Conservation (phyloP, 2,797 vertebrate species). For the Phrynocephalus forsythii region DNA sequence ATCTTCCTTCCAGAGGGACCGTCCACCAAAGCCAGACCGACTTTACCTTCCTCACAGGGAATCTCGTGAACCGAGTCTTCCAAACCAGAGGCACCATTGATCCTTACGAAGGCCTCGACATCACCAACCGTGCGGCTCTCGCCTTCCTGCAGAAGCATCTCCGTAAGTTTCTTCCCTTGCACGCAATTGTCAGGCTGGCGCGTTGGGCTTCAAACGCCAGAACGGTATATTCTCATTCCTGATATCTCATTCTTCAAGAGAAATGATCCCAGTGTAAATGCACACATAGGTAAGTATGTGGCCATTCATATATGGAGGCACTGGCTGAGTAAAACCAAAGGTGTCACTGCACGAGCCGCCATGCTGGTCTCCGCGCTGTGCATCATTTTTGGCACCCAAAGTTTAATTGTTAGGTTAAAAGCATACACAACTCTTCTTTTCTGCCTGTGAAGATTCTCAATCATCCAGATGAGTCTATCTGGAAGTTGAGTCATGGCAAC, state of each 20-base stretch:
- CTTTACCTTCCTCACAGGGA: conserved; percentile 73
- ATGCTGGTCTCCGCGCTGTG: neutral
- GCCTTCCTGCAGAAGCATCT: conserved; percentile 82
- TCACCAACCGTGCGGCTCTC: conserved; percentile 70
- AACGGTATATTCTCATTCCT: neutral
- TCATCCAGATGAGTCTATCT: too few relatives aligned
- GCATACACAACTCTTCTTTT: too few relatives aligned
- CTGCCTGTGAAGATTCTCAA: too few relatives aligned
- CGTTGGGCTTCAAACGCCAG: neutral
- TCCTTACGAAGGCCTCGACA: conserved; percentile 71
- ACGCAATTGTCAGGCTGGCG: neutral
- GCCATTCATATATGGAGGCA: too few relatives aligned
- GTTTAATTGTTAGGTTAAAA: neutral
- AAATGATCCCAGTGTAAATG: neutral
- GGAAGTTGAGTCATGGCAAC: too few relatives aligned
- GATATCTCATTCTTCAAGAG: neutral
- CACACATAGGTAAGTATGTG: too few relatives aligned
- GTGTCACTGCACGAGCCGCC: too few relatives aligned
- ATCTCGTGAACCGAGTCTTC: conserved; percentile 64
- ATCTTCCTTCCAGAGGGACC: conserved; percentile 69
- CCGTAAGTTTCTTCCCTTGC: conserved; percentile 59
- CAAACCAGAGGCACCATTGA: conserved; percentile 66
- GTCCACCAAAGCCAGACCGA: conserved; percentile 79
- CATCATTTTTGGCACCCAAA: neutral
- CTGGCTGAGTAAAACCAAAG: too few relatives aligned